A percentile compares a stretch with the other conserved stretches of the same genome.
These are phyloP conservation scores for Cyclophora punctaria DNA, from an alignment of 2,888 invertebrate genomes.

Conservation along the genomic window DNA sequence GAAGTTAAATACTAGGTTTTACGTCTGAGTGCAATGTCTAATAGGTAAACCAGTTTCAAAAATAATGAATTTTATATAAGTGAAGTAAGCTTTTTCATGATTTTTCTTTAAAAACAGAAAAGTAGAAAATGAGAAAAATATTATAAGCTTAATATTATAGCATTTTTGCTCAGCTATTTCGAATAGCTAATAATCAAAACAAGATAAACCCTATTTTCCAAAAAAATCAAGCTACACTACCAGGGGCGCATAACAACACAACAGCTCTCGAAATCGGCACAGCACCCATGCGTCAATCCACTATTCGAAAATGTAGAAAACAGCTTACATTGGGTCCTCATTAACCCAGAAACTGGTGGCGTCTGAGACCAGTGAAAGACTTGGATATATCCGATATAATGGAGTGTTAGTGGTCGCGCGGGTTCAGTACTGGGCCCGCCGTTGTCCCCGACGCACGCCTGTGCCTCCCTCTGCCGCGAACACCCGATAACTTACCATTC, in stretches of 20 bases:
- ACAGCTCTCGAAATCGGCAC: constrained; percentile 35
- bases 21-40: too few relatives aligned
- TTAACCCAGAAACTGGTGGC: constrained; percentile 69
- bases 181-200: constrained; percentile 7
- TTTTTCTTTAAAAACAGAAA: too few relatives aligned
- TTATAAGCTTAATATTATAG: too few relatives aligned
- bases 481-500: neutral
- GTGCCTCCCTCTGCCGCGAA: neutral
- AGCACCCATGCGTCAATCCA: constrained; percentile 53
- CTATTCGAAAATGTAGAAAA: constrained; percentile 69
- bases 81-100: too few relatives aligned
- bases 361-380: constrained; percentile 65
- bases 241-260: constrained; percentile 49
- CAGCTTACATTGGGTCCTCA: constrained; percentile 58
- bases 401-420: constrained; percentile 33
- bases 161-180: too few relatives aligned
- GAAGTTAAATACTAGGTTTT: too few relatives aligned
- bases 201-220: constrained; percentile 4
- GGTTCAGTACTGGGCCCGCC: constrained; percentile 41
- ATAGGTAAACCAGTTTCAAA: too few relatives aligned
- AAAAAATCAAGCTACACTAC: constrained; percentile 22
- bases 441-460: constrained; percentile 4
- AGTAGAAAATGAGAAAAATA: too few relatives aligned
- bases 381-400: constrained; percentile 70
- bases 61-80: too few relatives aligned